These are phyloP conservation scores for Strigamia crassipes DNA, from an alignment of 2,888 invertebrate genomes.

Conservation along the genomic window DNA sequence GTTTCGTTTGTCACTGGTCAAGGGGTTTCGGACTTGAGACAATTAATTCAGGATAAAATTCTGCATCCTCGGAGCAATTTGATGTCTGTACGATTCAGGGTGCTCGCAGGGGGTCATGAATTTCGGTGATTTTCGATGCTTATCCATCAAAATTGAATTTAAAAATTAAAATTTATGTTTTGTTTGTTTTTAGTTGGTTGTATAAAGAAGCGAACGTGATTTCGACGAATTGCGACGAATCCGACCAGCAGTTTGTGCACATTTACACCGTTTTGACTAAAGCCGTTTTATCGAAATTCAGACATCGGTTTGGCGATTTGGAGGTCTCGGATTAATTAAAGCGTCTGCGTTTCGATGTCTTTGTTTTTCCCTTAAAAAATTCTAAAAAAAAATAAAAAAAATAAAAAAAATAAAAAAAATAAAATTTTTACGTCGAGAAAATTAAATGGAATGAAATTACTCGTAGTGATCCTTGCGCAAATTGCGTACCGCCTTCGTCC, in stretches of 20 bases:
- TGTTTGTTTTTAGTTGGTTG: constrained; percentile 66
- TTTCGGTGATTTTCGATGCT: neutral
- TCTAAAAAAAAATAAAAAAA: neutral
- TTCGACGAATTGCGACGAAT: constrained; percentile 61
- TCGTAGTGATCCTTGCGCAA: neutral
- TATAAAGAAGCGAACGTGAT: constrained; percentile 69
- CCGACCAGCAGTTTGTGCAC: neutral
- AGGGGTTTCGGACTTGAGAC: neutral
- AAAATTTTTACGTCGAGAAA: too few species aligned
- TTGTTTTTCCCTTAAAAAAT: neutral
- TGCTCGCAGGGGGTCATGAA: constrained; percentile 52
- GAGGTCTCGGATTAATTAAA: neutral
- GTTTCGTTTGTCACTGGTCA: neutral
- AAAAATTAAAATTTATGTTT: too few species aligned
- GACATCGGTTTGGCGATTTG: constrained; percentile 16
- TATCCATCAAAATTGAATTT: too few species aligned
- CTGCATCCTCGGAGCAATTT: neutral
- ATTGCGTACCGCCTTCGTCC: neutral
- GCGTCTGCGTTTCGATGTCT: neutral
- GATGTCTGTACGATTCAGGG: constrained; percentile 45
- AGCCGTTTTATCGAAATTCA: constrained; percentile 23
- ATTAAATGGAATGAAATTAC: too few species aligned
- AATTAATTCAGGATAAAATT: neutral
- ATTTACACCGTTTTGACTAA: neutral
- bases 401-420: too few species aligned